A percentile compares a stretch with the other conserved stretches of the same genome.
Conservation (phyloP, 1,140 invertebrate genomes). For the Melanaphis sacchari region DNA sequence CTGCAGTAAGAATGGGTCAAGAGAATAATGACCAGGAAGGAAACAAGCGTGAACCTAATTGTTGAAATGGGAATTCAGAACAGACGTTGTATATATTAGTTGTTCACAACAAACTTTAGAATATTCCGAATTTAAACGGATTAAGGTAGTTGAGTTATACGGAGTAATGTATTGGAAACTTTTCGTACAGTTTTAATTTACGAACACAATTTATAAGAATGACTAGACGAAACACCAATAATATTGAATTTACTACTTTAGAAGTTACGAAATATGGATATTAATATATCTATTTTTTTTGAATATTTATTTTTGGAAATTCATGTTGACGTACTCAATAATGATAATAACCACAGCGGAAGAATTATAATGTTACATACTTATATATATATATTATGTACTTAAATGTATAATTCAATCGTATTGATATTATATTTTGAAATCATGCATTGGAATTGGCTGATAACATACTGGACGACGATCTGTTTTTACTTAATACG, state of each 20-base stretch:
- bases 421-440: not conserved
- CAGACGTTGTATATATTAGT: conserved; percentile 24
- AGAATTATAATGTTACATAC: not conserved
- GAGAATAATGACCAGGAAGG: conserved; percentile 10
- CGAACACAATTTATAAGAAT: conserved; percentile 27
- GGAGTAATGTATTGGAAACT: conserved; percentile 39
- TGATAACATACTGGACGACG: not conserved
- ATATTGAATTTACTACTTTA: not conserved
- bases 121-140: conserved; percentile 44
- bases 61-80: conserved; percentile 33
- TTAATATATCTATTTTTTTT: not conserved
- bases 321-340: not conserved
- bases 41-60: conserved; percentile 19
- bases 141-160: conserved; percentile 34
- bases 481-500: no score
- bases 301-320: not conserved
- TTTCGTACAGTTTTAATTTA: conserved; percentile 15
- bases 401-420: not conserved
- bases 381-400: no score
- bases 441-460: not conserved
- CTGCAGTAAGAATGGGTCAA: conserved; percentile 13
- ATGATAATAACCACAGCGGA: not conserved
- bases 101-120: conserved; percentile 39
- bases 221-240: not conserved
- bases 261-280: not conserved